Evolutionary conservation across 1,140 invertebrate species (phyloP).

Genomic region (Chironomus striatipennis): DNA sequence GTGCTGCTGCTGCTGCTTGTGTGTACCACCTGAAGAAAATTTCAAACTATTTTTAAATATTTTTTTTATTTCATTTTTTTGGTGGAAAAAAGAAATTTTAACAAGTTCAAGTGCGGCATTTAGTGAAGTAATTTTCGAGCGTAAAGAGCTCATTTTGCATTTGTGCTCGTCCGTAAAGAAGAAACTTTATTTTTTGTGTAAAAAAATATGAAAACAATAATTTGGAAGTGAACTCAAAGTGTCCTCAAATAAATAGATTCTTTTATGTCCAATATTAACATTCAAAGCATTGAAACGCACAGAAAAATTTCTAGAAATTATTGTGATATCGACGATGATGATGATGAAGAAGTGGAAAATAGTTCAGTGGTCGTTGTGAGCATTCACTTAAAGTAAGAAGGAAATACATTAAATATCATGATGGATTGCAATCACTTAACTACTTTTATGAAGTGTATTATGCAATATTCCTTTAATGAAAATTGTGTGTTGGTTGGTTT

Average conservation of each 20-base stretch:
- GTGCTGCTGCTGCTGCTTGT: no score
- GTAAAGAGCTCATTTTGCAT: not conserved
- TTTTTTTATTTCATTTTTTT: no score
- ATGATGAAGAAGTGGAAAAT: not conserved
- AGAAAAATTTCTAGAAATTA: no score
- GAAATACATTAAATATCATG: not conserved
- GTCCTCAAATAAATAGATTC: no score
- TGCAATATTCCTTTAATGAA: not conserved
- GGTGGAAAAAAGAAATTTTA: not conserved
- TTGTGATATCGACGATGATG: no score
- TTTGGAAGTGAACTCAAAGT: not conserved
- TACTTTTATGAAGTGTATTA: not conserved
- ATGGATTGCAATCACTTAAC: not conserved
- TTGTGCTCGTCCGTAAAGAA: not conserved
- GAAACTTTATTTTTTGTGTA: no score
- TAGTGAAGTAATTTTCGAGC: slow-evolving; percentile 2
- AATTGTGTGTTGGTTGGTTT: not conserved
- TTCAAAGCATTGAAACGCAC: no score
- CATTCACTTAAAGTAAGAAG: slow-evolving; percentile 7
- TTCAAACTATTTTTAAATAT: no score
- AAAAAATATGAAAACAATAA: not conserved
- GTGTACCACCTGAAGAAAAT: no score
- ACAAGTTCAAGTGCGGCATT: not conserved
- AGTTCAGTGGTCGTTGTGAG: not conserved
- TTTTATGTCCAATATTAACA: no score